Evolutionary conservation across 2,888 invertebrate species (phyloP).

Genomic region (Anthophora plumipes): DNA sequence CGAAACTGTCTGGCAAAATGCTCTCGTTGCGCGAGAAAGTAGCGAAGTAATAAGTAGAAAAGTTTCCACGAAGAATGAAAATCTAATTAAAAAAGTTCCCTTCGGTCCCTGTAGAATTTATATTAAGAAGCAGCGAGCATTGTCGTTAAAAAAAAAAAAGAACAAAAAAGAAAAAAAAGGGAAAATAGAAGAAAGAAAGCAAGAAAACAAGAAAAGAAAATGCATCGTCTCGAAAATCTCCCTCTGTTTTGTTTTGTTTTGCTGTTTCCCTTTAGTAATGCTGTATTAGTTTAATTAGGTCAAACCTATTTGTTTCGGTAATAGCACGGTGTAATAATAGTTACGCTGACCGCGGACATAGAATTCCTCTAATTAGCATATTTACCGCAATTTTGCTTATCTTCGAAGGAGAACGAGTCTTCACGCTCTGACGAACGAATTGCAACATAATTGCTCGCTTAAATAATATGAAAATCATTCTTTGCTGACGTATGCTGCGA

Average conservation of each 20-base stretch:
- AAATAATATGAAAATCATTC: slow-evolving; percentile 44
- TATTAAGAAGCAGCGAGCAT: slow-evolving; percentile 19
- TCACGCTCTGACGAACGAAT: slow-evolving; percentile 28
- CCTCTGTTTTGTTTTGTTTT: neutral
- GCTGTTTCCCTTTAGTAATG: neutral
- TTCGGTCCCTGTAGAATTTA: slow-evolving; percentile 23
- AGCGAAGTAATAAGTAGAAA: slow-evolving; percentile 32
- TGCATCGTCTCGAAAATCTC: neutral
- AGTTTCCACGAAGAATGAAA: slow-evolving; percentile 22
- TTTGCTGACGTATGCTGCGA: neutral
- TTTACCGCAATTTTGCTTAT: slow-evolving; percentile 34
- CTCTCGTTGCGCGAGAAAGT: slow-evolving; percentile 14
- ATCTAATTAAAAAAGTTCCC: slow-evolving; percentile 34
- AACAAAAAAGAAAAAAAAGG: neutral
- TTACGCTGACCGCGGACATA: neutral
- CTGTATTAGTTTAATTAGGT: slow-evolving; percentile 14
- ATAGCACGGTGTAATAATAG: neutral
- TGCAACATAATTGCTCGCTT: slow-evolving; percentile 44
- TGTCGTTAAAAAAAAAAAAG: neutral
- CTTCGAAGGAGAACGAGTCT: slow-evolving; percentile 26
- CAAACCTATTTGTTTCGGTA: slow-evolving; percentile 22
- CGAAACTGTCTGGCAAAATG: neutral
- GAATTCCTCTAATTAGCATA: slow-evolving; percentile 29
- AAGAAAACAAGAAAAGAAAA: neutral
- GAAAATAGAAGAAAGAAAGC: neutral